Evolutionary conservation across 2,888 invertebrate species (phyloP).

Genomic region (Eucriotettix oculatus): DNA sequence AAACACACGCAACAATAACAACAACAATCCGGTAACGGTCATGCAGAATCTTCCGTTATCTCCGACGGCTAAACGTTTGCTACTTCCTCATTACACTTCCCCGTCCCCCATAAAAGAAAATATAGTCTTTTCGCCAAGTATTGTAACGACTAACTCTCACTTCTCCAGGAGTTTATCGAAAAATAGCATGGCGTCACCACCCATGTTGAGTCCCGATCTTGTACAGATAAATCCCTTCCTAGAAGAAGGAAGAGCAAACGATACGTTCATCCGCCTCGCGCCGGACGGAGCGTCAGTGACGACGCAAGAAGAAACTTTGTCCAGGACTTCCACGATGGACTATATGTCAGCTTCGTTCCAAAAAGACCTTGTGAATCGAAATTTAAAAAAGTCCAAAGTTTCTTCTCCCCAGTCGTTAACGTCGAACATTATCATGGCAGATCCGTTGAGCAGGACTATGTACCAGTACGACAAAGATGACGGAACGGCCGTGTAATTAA

Average conservation of each 20-base stretch:
- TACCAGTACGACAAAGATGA: background rate
- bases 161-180: background rate
- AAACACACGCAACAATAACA: background rate
- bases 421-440: background rate
- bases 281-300: background rate
- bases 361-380: background rate
- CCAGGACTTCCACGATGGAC: background rate
- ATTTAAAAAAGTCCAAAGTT: background rate
- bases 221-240: background rate
- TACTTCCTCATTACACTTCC: background rate
- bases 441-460: background rate
- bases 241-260: background rate
- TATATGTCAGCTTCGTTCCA: background rate
- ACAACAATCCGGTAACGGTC: background rate
- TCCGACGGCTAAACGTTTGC: background rate
- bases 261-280: background rate
- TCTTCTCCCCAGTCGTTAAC: background rate
- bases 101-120: background rate
- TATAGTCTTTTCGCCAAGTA: background rate
- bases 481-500: background rate
- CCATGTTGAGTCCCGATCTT: background rate
- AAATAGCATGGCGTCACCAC: background rate
- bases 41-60: background rate
- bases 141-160: background rate
- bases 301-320: background rate